Evolutionary conservation across 2,888 invertebrate species (phyloP).

Genomic region (Clostera curtula): DNA sequence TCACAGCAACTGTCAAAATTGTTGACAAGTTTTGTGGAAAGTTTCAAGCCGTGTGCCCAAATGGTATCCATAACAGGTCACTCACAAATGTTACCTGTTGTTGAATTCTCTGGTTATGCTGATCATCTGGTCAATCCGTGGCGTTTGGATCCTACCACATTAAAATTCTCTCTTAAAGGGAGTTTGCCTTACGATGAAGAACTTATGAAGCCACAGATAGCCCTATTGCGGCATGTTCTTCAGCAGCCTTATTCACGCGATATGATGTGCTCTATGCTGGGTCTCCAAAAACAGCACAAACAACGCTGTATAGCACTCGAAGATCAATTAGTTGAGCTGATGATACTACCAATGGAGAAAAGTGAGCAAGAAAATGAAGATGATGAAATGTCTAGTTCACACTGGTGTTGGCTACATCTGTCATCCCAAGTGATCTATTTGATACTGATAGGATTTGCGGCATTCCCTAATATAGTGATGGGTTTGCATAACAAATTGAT

Average conservation of each 20-base stretch:
- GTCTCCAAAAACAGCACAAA: slow-evolving; percentile 93
- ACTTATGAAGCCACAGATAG: slow-evolving; percentile 90
- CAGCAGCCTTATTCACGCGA: slow-evolving; percentile 97
- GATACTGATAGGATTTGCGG: slow-evolving; percentile 94
- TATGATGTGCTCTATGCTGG: slow-evolving; percentile 96
- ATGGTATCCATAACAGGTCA: slow-evolving; percentile 96
- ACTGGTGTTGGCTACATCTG: slow-evolving; percentile 94
- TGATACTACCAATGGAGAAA: slow-evolving; percentile 93
- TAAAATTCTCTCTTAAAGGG: slow-evolving; percentile 76
- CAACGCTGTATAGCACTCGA: slow-evolving; percentile 92
- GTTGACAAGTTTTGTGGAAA: slow-evolving; percentile 92
- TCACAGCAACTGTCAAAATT: slow-evolving; percentile 87
- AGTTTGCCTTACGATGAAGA: slow-evolving; percentile 93
- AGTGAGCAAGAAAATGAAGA: slow-evolving; percentile 82
- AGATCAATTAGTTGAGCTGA: slow-evolving; percentile 93
- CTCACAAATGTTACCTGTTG: slow-evolving; percentile 93
- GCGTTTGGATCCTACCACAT: slow-evolving; percentile 91
- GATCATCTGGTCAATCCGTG: slow-evolving; percentile 94
- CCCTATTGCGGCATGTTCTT: slow-evolving; percentile 89
- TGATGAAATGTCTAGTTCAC: slow-evolving; percentile 78
- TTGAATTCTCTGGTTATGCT: slow-evolving; percentile 93
- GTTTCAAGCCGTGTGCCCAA: slow-evolving; percentile 94
- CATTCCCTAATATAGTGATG: slow-evolving; percentile 93
- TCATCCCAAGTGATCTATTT: slow-evolving; percentile 96
- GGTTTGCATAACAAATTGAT: slow-evolving; percentile 89